Conservation (phyloP, 2,888 invertebrate species). For the Pecten maximus region DNA sequence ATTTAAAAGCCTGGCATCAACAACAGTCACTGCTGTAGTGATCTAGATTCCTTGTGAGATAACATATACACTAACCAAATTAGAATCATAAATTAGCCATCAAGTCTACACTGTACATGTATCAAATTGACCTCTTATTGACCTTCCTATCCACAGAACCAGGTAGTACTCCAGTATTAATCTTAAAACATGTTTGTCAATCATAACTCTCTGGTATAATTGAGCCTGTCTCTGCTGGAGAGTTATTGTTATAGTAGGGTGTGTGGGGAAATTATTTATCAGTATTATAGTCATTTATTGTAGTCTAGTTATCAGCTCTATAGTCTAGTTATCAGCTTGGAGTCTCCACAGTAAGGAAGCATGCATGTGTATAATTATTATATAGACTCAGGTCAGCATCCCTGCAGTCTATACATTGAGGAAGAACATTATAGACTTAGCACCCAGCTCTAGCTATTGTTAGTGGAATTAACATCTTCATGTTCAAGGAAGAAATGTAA, state of each 20-base stretch:
- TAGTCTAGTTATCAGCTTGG: background rate
- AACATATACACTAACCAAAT: background rate
- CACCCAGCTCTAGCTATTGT: too few relatives aligned
- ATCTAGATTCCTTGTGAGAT: background rate
- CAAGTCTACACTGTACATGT: background rate
- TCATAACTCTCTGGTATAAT: background rate
- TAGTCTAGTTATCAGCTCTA: background rate
- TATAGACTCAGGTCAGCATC: too few relatives aligned
- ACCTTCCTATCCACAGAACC: background rate
- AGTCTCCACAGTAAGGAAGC: too few relatives aligned
- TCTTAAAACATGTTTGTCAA: background rate
- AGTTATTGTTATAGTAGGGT: conserved; percentile 7
- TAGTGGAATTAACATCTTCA: too few relatives aligned
- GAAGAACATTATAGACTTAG: too few relatives aligned
- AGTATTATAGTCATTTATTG: background rate
- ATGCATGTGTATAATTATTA: too few relatives aligned
- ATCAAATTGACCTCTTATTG: background rate
- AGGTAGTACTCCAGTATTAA: background rate
- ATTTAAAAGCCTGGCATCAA: too few relatives aligned
- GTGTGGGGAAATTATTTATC: background rate
- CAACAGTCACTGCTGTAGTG: too few relatives aligned
- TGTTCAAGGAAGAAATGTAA: too few relatives aligned
- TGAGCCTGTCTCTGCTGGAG: background rate
- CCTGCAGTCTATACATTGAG: too few relatives aligned
- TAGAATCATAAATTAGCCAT: background rate